Percentiles rank a stretch among this genome's conserved stretches.
These are phyloP conservation scores for Perca schrenkii DNA, from an alignment of 2,113 vertebrate genomes.

Conservation along the genomic window DNA sequence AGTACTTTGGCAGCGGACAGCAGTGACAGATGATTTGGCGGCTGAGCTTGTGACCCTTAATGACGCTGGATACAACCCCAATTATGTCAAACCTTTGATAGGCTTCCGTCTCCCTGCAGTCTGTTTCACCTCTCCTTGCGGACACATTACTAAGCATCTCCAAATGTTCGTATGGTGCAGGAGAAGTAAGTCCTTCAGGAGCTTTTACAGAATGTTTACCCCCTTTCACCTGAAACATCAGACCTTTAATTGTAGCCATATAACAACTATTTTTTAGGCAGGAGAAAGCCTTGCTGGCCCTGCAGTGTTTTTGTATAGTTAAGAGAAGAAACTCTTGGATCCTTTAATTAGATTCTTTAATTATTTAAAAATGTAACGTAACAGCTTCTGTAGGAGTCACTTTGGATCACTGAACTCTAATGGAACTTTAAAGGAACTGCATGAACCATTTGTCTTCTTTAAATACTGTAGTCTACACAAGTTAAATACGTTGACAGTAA, in stretches of 20 bases:
- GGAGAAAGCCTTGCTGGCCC: not conserved
- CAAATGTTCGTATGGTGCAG: not conserved
- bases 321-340: not conserved
- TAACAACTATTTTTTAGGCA: not conserved
- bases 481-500: not conserved
- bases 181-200: not conserved
- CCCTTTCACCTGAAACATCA: slow-evolving; percentile 12
- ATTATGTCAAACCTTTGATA: slow-evolving; percentile 58
- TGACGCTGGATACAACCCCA: slow-evolving; percentile 47
- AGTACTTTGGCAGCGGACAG: not conserved
- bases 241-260: not conserved
- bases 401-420: not conserved
- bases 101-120: slow-evolving; percentile 14
- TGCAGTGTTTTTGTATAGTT: not conserved
- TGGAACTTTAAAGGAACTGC: too few relatives aligned
- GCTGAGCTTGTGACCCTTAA: slow-evolving; percentile 21
- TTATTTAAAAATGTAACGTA: not conserved
- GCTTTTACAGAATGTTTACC: not conserved
- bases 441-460: too few relatives aligned
- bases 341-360: not conserved
- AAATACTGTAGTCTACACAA: too few relatives aligned
- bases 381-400: not conserved
- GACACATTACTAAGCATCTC: not conserved
- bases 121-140: not conserved
- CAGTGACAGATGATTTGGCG: not conserved